Conservation (phyloP, 2,888 invertebrate genomes). For the Cylindroiulus punctatus region DNA sequence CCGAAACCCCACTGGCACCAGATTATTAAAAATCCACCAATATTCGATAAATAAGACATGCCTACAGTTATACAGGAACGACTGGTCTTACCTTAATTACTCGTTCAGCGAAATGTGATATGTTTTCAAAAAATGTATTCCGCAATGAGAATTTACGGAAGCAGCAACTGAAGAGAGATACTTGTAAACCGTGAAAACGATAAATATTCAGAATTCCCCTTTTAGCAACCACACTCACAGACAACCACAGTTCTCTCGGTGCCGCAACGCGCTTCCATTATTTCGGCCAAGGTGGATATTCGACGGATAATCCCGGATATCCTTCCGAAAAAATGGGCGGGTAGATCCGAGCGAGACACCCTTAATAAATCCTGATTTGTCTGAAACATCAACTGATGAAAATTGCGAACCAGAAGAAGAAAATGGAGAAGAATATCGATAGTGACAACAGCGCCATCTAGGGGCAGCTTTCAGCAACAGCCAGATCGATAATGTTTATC, state of each 20-base stretch:
- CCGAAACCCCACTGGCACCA: not conserved
- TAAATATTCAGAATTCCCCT: slow-evolving; percentile 26
- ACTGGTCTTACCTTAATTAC: not conserved
- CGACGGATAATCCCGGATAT: not conserved
- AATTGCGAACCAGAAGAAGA: slow-evolving; percentile 16
- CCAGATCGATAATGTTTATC: not conserved
- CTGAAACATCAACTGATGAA: slow-evolving; percentile 29
- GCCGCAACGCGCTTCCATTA: slow-evolving; percentile 2
- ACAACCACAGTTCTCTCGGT: not conserved
- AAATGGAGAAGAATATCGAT: slow-evolving; percentile 38
- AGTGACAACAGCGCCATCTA: not conserved
- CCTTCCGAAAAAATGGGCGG: not conserved
- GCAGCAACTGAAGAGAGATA: not conserved
- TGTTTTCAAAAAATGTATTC: slow-evolving; percentile 5
- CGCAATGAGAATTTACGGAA: not conserved
- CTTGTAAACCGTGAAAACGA: not conserved
- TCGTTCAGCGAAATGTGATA: not conserved
- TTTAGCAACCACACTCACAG: not conserved
- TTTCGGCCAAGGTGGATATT: slow-evolving; percentile 6
- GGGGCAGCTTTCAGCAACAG: not conserved
- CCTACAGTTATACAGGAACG: no score
- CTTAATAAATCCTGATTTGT: slow-evolving; percentile 8
- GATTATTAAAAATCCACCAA: not conserved
- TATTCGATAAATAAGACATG: not conserved
- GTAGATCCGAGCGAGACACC: slow-evolving; percentile 7